phyloP scores from a whole-genome alignment of 2,888 invertebrate species.

The Melanostoma scalare region DNA sequence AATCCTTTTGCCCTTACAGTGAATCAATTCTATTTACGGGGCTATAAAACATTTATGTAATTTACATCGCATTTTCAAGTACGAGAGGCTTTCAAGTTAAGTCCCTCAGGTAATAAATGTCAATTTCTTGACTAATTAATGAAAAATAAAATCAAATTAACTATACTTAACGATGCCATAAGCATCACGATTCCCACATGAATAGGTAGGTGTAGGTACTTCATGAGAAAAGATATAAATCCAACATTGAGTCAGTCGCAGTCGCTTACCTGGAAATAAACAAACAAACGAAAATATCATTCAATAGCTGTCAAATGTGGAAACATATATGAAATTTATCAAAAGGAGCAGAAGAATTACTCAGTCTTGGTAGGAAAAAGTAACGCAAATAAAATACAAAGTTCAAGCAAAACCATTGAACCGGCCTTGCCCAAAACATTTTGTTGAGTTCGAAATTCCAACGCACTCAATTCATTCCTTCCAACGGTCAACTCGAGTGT shows the following conservation, averaged over 20 bases:
- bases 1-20: neutral
- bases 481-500: conserved; percentile 47
- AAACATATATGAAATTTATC: conserved; percentile 3
- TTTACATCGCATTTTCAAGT: neutral
- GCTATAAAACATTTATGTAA: conserved; percentile 6
- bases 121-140: conserved; percentile 22
- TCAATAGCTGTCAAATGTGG: conserved; percentile 13
- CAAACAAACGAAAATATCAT: neutral
- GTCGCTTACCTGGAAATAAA: conserved; percentile 28
- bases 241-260: conserved; percentile 1
- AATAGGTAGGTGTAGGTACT: neutral
- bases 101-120: conserved; percentile 11
- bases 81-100: neutral
- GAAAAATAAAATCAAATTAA: neutral
- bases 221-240: neutral
- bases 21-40: conserved; percentile 6
- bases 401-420: conserved; percentile 55
- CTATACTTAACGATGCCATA: conserved; percentile 18
- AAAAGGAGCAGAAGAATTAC: neutral
- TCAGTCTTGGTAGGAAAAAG: neutral
- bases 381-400: neutral
- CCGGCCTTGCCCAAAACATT: conserved; percentile 45
- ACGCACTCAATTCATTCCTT: conserved; percentile 43
- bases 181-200: neutral
- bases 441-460: conserved; percentile 9